Evolutionary conservation across 2,113 vertebrate species (phyloP).

Genomic region (Butastur rufipennis): DNA sequence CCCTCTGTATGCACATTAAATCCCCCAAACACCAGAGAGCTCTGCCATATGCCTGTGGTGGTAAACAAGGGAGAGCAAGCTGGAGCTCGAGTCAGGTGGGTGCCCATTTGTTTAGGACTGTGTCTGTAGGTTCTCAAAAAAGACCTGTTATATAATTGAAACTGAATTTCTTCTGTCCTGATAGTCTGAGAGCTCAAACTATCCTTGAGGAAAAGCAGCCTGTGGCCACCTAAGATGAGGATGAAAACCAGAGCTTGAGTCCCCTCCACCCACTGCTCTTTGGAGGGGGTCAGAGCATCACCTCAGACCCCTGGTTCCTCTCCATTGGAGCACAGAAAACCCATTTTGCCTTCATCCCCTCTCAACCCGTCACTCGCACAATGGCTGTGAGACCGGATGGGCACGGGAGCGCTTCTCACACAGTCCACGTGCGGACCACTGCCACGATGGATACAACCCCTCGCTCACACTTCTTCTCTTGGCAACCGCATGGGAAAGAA

Average conservation of each 20-base stretch:
- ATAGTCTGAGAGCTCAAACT: not conserved
- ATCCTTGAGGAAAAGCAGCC: not conserved
- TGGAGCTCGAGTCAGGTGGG: rapidly evolving
- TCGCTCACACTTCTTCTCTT: not conserved
- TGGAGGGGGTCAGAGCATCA: not conserved
- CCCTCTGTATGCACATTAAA: not conserved
- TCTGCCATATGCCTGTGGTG: not conserved
- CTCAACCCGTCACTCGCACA: rapidly evolving
- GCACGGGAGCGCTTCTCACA: rapidly evolving
- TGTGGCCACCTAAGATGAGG: not conserved
- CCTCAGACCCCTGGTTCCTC: not conserved
- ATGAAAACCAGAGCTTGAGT: not conserved
- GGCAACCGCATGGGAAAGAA: not conserved
- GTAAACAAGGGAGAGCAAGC: not conserved
- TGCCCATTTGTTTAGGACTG: not conserved
- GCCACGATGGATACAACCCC: not conserved
- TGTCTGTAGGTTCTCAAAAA: not conserved
- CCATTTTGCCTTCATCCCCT: rapidly evolving
- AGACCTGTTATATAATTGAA: not conserved
- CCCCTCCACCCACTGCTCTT: not conserved
- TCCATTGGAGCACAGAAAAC: not conserved
- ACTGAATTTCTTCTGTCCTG: not conserved
- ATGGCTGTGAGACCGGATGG: rapidly evolving
- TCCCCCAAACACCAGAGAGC: not conserved
- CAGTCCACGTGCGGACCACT: rapidly evolving